Base-by-base conservation (phyloP, 2,797 vertebrate species). In the Tadarida brasiliensis region DNA sequence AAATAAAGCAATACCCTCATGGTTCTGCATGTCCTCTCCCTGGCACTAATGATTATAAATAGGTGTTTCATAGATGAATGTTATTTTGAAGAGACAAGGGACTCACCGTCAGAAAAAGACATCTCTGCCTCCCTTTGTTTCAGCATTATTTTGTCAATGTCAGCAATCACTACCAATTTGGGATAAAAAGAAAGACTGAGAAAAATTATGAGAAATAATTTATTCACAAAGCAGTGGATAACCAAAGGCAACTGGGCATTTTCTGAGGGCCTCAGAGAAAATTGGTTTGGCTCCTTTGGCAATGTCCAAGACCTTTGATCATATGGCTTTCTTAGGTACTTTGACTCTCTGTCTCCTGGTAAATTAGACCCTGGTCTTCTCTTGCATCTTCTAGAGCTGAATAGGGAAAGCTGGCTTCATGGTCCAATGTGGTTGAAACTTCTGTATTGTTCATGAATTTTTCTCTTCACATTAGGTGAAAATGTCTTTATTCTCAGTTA, bases 1-100 rank as follows among this genome's bases (percentile, higher is more conserved):
- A 59, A 70, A 70, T 87, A 91, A 85, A 92, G 11, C 17, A 61
- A n/a, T 47, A 54, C 0, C 22, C 22, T 51, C 11, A 4, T 63
- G 26, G 35, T 71, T 63, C 44, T 59, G 19, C 78, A 61, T 17
- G 17, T 78, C 17, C 49, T 73, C 2, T 57, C 11, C 74, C 14
- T 93, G 51, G 33, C 20, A 87, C 22, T 80, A 80, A 30, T 44
- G n/a, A 19, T 51, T 67, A 83, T 20, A 83, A 70, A 51, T 24
- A 93, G 65, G 15, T 33, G 33, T 57, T 91, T 76, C 7, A 3
- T 44, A 12, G 67, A 67, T 49, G 0, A 78, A 59, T 82, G 26
- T 28, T 88, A 65, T n/a, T 91, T 92, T 91, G 15, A 39, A 95
- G 86, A 68, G 19, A 70, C 17, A 93, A 76, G 28, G 3, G 22